phyloP scores from a whole-genome alignment of 2,113 vertebrate genomes.

The Notarius quadriscutis region DNA sequence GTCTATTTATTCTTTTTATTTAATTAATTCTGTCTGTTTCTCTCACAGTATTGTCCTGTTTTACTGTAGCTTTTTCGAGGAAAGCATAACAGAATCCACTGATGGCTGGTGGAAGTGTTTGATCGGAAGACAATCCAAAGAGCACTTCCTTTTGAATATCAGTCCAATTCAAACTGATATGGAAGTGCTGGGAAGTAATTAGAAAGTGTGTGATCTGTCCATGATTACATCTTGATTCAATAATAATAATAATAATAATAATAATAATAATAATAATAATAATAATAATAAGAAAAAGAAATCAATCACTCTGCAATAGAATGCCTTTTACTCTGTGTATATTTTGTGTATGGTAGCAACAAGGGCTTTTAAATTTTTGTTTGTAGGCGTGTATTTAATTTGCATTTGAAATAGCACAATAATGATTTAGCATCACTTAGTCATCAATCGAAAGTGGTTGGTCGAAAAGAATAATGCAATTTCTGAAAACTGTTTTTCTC shows the following conservation, averaged over 20 bases:
- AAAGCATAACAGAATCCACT: not conserved
- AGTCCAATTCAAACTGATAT: constrained; percentile 10
- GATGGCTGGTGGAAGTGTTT: not conserved
- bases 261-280: not conserved
- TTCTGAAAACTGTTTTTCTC: not conserved
- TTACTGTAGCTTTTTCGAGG: not conserved
- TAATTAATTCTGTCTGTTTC: not conserved
- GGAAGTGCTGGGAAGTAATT: not conserved
- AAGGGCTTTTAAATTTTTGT: not conserved
- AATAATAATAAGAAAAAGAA: too few species aligned
- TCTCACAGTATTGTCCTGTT: not conserved
- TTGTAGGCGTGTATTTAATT: not conserved
- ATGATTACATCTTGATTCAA: not conserved
- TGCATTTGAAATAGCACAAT: not conserved
- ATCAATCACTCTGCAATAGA: not conserved
- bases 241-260: not conserved
- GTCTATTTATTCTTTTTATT: constrained; percentile 3
- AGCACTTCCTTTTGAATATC: not conserved
- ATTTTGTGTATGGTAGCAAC: not conserved
- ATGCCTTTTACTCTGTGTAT: not conserved
- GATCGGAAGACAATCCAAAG: not conserved
- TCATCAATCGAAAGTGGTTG: not conserved
- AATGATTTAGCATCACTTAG: not conserved
- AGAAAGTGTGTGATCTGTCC: not conserved
- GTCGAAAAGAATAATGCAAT: not conserved